Conservation (phyloP, 2,888 invertebrate species). For the Sesia bembeciformis region DNA sequence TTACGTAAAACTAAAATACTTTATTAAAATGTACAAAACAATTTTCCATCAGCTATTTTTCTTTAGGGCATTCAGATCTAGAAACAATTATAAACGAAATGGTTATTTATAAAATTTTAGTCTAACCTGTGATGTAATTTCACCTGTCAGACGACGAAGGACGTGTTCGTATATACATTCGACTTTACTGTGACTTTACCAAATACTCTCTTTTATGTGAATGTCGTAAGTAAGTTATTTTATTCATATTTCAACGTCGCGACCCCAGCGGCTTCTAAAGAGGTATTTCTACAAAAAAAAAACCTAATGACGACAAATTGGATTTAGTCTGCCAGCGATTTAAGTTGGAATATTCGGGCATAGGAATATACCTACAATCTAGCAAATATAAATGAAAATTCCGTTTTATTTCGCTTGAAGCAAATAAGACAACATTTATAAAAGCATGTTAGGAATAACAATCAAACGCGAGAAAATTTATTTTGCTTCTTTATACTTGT, state of each 20-base stretch:
- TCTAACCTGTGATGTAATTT: no score
- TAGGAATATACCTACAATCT: background rate
- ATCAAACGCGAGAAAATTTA: background rate
- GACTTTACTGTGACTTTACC: no score
- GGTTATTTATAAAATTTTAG: no score
- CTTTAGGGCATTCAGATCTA: no score
- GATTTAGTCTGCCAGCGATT: background rate
- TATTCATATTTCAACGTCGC: no score
- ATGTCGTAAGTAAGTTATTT: no score
- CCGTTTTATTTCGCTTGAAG: background rate
- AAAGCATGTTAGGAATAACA: background rate
- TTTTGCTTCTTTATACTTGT: background rate
- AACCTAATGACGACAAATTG: background rate
- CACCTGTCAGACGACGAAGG: no score
- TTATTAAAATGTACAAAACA: no score
- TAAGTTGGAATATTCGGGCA: background rate
- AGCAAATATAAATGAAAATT: background rate
- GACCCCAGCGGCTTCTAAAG: background rate
- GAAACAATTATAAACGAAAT: no score
- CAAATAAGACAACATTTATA: background rate
- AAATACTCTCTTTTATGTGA: background rate
- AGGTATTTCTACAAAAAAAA: background rate
- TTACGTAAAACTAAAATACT: no score
- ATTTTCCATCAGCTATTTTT: no score
- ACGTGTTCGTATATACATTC: no score